phyloP scores from a whole-genome alignment of 2,113 vertebrate genomes.

The Barnardius zonarius region DNA sequence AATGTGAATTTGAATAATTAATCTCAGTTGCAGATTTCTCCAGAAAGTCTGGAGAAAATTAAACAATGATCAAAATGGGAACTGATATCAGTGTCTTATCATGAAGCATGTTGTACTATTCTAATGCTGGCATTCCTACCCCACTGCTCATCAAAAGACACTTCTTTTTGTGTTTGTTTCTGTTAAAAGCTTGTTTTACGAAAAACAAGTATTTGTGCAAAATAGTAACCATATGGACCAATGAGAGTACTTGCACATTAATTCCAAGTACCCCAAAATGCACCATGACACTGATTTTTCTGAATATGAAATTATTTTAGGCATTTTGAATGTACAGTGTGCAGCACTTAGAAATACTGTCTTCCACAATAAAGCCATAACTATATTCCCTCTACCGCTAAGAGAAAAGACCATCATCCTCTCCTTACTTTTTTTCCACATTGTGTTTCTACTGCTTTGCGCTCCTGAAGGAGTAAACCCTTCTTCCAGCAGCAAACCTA shows the following conservation, averaged over 20 bases:
- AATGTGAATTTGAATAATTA: neutral
- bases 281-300: neutral
- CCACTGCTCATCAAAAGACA: neutral
- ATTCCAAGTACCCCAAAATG: neutral
- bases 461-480: neutral
- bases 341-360: neutral
- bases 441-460: neutral
- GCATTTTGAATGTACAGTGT: neutral
- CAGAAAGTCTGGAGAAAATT: neutral
- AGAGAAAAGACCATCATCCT: neutral
- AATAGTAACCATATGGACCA: neutral
- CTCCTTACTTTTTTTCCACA: neutral
- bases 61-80: neutral
- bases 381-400: neutral
- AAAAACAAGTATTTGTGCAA: neutral
- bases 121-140: neutral
- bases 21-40: neutral
- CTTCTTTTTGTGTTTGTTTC: neutral
- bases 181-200: neutral
- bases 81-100: neutral
- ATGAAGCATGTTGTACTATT: neutral
- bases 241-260: rapidly evolving
- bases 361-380: neutral
- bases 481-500: neutral
- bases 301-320: neutral